Evolutionary conservation across 2,797 vertebrate species (phyloP).

Genomic region (Antennarius maculatus): DNA sequence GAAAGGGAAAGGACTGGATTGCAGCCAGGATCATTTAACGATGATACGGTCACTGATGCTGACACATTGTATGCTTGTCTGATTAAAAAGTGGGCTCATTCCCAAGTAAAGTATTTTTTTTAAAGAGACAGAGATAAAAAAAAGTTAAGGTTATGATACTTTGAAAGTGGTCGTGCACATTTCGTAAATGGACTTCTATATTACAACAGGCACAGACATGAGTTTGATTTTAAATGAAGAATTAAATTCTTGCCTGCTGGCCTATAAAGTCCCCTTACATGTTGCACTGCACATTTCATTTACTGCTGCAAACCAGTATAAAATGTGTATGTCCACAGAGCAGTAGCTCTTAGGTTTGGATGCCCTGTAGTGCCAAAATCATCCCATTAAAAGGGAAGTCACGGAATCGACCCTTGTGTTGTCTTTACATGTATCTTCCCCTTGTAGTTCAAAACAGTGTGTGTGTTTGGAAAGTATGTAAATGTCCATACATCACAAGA

Average conservation of each 20-base stretch:
- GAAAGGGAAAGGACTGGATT: slow-evolving; percentile 14
- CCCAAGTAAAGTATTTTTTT: slow-evolving; percentile 9
- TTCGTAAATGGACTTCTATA: background rate
- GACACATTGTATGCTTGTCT: slow-evolving; percentile 27
- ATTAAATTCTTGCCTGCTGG: background rate
- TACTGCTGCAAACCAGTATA: too few species aligned
- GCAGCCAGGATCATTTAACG: slow-evolving; percentile 34
- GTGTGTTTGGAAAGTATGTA: background rate
- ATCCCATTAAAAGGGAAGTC: too few species aligned
- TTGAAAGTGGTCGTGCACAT: slow-evolving; percentile 1
- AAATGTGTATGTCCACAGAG: too few species aligned
- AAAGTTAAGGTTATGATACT: slow-evolving; percentile 7
- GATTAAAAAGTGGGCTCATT: slow-evolving; percentile 17
- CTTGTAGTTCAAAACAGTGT: background rate
- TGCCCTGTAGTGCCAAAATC: too few species aligned
- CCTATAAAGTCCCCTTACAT: background rate
- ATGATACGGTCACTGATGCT: slow-evolving; percentile 17
- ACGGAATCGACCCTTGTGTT: too few species aligned
- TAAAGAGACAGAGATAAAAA: slow-evolving; percentile 7
- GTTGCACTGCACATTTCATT: background rate
- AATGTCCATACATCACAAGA: too few species aligned
- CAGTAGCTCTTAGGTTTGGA: too few species aligned
- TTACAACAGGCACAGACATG: background rate
- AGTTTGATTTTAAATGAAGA: background rate
- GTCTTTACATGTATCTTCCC: too few species aligned